Evolutionary conservation across 1,140 invertebrate genomes (phyloP).

Genomic region (Atta cephalotes): DNA sequence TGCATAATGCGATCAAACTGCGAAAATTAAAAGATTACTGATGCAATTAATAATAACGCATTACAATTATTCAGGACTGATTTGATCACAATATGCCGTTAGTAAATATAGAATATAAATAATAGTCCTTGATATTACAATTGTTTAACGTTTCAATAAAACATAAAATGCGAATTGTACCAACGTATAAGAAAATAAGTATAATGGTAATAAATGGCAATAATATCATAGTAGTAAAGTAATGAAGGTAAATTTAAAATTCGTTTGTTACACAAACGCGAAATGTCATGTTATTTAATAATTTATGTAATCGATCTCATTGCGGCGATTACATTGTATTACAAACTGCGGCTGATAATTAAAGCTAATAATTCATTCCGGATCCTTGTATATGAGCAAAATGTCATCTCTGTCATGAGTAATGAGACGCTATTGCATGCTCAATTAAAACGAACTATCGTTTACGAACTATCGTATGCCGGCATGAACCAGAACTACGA

Average conservation of each 20-base stretch:
- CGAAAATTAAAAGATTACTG: conserved; percentile 56
- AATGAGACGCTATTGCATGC: conserved; percentile 40
- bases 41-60: conserved; percentile 38
- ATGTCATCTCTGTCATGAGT: conserved; percentile 16
- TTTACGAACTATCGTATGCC: background rate
- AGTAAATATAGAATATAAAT: conserved; percentile 42
- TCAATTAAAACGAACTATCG: conserved; percentile 58
- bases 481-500: background rate
- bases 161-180: background rate
- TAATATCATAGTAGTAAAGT: background rate
- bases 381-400: background rate
- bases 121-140: background rate
- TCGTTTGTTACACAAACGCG: too few relatives aligned
- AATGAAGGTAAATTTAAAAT: background rate
- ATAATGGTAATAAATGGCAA: background rate
- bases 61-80: conserved; percentile 38
- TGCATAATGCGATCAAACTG: conserved; percentile 27
- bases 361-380: conserved; percentile 37
- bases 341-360: background rate
- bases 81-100: conserved; percentile 19
- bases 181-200: background rate
- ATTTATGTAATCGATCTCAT: background rate
- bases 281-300: background rate
- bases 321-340: background rate
- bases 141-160: conserved; percentile 29